Evolutionary conservation across 2,113 vertebrate genomes (phyloP).

Genomic region (Protomyctophum bolini): DNA sequence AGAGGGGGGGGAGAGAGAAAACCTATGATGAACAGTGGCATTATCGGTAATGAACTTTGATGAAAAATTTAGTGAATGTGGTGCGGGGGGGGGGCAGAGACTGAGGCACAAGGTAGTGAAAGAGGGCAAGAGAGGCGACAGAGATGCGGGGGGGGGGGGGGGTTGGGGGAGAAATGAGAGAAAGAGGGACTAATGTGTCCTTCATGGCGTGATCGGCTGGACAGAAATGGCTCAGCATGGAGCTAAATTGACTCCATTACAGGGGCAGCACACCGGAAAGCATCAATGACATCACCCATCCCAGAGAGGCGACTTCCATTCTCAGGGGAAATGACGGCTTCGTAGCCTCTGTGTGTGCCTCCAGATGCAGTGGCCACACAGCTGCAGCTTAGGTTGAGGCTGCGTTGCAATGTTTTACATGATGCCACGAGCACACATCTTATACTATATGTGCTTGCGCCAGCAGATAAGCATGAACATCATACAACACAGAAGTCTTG

Average conservation of each 20-base stretch:
- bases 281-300: conserved; percentile 72
- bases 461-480: not conserved
- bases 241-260: conserved; percentile 78
- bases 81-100: conserved; percentile 21
- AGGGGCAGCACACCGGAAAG: conserved; percentile 66
- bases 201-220: conserved; percentile 68
- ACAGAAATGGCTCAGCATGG: conserved; percentile 66
- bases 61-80: conserved; percentile 23
- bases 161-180: not conserved
- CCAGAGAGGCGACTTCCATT: conserved; percentile 45
- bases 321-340: conserved; percentile 51
- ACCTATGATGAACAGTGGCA: conserved; percentile 31
- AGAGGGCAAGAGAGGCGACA: conserved; percentile 12
- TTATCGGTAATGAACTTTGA: conserved; percentile 31
- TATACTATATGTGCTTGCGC: not conserved
- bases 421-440: conserved; percentile 6
- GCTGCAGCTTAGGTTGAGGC: conserved; percentile 43
- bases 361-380: conserved; percentile 18
- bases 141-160: not conserved
- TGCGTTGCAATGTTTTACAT: conserved; percentile 51
- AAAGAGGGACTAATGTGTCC: conserved; percentile 67
- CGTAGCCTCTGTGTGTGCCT: conserved; percentile 40
- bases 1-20: not conserved
- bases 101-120: conserved; percentile 11
- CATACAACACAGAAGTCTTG: not conserved